These are phyloP conservation scores for Hexactinellida sp. DNA, from an alignment of 37 sponge, comb jelly and placozoan genomes.

Conservation along the genomic window DNA sequence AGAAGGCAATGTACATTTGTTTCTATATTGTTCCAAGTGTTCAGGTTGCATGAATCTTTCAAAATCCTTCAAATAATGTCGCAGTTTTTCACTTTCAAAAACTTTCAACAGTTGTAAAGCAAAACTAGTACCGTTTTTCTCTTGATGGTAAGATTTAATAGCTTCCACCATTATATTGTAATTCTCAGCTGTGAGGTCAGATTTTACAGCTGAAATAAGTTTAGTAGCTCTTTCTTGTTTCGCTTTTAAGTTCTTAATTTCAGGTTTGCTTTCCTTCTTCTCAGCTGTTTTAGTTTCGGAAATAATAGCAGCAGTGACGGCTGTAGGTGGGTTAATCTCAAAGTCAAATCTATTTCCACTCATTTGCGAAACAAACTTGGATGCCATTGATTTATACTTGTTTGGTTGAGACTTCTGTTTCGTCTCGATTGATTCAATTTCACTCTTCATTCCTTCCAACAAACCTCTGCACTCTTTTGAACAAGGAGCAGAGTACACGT, in stretches of 20 bases:
- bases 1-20: background rate
- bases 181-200: background rate
- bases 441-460: background rate
- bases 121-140: background rate
- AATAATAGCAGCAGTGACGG: background rate
- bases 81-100: background rate
- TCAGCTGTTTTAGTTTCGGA: background rate
- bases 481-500: background rate
- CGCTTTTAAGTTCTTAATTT: background rate
- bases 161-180: background rate
- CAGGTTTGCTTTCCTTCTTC: background rate
- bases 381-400: background rate
- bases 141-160: background rate
- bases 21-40: background rate
- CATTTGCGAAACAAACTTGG: background rate
- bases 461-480: background rate
- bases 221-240: conserved; percentile 3
- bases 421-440: background rate
- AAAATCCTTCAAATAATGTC: conserved; percentile 1
- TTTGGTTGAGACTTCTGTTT: background rate
- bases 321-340: background rate
- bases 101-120: background rate
- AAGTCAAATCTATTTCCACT: background rate
- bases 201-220: background rate
- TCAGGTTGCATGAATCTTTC: background rate